A percentile compares a stretch with the other conserved stretches of the same genome.
Evolutionary conservation across 2,113 vertebrate genomes (phyloP).

Genomic region (Lophius piscatorius): DNA sequence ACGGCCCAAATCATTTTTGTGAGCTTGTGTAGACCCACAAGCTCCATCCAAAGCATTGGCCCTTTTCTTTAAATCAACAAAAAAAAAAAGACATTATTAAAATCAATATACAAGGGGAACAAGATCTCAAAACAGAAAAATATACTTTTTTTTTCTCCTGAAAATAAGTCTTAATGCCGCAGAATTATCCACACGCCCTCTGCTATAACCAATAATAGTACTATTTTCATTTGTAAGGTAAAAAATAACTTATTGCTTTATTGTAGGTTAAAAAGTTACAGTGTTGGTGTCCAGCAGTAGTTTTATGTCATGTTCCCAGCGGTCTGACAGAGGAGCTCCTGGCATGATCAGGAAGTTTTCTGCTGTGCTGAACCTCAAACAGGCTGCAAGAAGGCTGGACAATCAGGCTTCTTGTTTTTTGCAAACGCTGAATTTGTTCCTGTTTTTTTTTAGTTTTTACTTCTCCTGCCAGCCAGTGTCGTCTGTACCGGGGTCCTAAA

Average conservation of each 20-base stretch:
- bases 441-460: constrained; percentile 56
- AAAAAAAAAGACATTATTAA: constrained; percentile 69
- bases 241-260: constrained; percentile 85
- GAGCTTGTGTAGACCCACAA: constrained; percentile 51
- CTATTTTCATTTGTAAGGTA: constrained; percentile 80
- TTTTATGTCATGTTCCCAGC: constrained; percentile 67
- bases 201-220: constrained; percentile 76
- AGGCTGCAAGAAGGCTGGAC: constrained; percentile 60
- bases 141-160: constrained; percentile 75
- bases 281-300: constrained; percentile 84
- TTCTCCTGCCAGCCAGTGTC: constrained; percentile 64
- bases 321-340: constrained; percentile 62
- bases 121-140: constrained; percentile 79
- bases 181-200: constrained; percentile 72
- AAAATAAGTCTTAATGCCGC: constrained; percentile 84
- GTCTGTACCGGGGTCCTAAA: constrained; percentile 47
- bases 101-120: constrained; percentile 75
- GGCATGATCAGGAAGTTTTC: constrained; percentile 60
- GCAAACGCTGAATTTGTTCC: constrained; percentile 54
- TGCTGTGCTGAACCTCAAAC: constrained; percentile 59
- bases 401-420: constrained; percentile 55
- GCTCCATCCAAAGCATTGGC: constrained; percentile 64
- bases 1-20: constrained; percentile 63
- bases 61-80: constrained; percentile 69
- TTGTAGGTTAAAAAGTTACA: constrained; percentile 84